Evolutionary conservation across 2,797 vertebrate species (phyloP).

Genomic region (Lacerta viridis): DNA sequence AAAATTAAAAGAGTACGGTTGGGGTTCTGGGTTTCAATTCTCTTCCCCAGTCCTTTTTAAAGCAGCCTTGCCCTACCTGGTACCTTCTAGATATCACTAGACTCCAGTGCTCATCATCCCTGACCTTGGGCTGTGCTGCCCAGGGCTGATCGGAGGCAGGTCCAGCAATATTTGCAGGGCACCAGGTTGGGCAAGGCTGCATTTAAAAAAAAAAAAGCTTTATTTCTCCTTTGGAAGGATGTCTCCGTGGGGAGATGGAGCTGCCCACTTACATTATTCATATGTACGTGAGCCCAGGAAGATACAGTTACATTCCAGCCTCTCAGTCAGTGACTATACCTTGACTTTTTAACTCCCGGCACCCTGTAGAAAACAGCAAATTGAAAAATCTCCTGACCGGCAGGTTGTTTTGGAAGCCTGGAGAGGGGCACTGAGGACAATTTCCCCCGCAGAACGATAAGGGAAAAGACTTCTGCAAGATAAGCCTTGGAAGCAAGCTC

Average conservation of each 20-base stretch:
- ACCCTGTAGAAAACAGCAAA: conserved; percentile 47
- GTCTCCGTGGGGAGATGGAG: conserved; percentile 85
- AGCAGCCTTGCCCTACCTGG: conserved; percentile 33
- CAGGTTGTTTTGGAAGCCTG: not conserved
- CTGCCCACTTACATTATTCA: conserved; percentile 90
- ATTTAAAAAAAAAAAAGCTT: conserved; percentile 43
- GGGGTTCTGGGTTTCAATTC: not conserved
- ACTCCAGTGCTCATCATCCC: too few species aligned
- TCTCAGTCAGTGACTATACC: conserved; percentile 79
- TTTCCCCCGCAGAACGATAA: not conserved
- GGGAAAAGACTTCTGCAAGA: not conserved
- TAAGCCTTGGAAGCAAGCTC: too few species aligned
- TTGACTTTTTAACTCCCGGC: conserved; percentile 74
- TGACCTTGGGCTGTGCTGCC: too few species aligned
- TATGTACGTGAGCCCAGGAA: conserved; percentile 79
- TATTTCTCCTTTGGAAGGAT: conserved; percentile 77
- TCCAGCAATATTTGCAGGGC: too few species aligned
- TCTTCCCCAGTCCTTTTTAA: conserved; percentile 1
- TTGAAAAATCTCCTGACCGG: not conserved
- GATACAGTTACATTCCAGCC: conserved; percentile 90
- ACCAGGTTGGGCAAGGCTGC: conserved; percentile 56
- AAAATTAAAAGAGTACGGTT: too few species aligned
- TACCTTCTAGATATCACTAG: too few species aligned
- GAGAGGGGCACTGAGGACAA: not conserved
- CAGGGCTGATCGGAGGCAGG: too few species aligned